Conservation (phyloP, 1,140 invertebrate genomes). For the Cephus cinctus region DNA sequence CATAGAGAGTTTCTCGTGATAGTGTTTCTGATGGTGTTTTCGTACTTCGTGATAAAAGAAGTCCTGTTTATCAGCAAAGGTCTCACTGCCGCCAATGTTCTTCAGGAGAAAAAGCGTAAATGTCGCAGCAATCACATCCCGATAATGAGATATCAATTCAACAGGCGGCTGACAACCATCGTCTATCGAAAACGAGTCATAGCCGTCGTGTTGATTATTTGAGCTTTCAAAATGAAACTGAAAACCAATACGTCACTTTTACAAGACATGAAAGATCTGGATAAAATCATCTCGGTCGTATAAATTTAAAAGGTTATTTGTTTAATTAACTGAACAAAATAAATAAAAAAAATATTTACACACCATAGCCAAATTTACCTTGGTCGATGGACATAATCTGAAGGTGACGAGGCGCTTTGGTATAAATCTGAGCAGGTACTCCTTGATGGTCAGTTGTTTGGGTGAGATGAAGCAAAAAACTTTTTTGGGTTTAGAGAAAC, state of each 20-base stretch:
- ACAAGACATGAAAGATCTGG: too few species aligned
- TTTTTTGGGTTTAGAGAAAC: conserved; percentile 74
- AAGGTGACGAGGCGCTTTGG: conserved; percentile 90
- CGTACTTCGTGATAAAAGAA: conserved; percentile 93
- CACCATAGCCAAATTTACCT: conserved; percentile 58
- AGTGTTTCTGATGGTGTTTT: conserved; percentile 80
- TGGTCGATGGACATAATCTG: conserved; percentile 87
- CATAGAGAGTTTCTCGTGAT: conserved; percentile 80
- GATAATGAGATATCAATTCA: conserved; percentile 76
- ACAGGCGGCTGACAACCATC: conserved; percentile 88
- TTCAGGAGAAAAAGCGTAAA: conserved; percentile 91
- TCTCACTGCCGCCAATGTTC: conserved; percentile 93
- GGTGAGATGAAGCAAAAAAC: conserved; percentile 85
- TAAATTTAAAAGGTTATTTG: too few species aligned
- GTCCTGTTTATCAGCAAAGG: conserved; percentile 93
- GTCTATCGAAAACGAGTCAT: conserved; percentile 74
- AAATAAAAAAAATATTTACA: conserved; percentile 13
- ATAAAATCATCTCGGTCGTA: too few species aligned
- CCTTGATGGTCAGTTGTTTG: conserved; percentile 88
- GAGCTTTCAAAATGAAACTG: conserved; percentile 63
- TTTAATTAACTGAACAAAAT: conserved; percentile 7
- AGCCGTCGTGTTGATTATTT: conserved; percentile 54
- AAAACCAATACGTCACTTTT: conserved; percentile 31
- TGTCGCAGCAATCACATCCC: conserved; percentile 88
- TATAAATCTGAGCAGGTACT: conserved; percentile 89